Conservation (phyloP, 1,140 invertebrate species). For the Cotesia glomerata region DNA sequence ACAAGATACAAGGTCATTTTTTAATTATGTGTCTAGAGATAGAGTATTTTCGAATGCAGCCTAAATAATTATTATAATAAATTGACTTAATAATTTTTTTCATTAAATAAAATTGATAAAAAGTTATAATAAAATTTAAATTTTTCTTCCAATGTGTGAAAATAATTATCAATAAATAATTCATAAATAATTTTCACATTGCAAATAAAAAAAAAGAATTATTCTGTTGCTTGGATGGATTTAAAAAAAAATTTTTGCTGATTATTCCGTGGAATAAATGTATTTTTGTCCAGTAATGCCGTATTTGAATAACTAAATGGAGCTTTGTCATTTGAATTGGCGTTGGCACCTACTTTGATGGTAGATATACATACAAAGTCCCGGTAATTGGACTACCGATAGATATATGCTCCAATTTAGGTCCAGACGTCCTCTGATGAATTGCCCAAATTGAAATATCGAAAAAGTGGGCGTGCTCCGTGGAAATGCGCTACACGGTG, state of each 20-base stretch:
- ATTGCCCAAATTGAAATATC: slow-evolving; percentile 50
- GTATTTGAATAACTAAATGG: slow-evolving; percentile 59
- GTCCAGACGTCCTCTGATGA: slow-evolving; percentile 25
- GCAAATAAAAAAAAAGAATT: no score
- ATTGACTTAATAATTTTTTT: no score
- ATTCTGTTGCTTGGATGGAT: background rate
- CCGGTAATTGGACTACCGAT: slow-evolving; percentile 24
- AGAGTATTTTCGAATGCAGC: no score
- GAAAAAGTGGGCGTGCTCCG: slow-evolving; percentile 49
- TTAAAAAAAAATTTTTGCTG: background rate
- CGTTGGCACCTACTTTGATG: background rate
- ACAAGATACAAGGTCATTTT: no score
- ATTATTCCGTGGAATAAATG: no score
- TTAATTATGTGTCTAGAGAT: no score
- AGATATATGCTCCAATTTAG: slow-evolving; percentile 25
- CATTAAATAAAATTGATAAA: no score
- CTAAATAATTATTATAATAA: no score
- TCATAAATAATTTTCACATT: no score
- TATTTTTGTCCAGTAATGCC: slow-evolving; percentile 27
- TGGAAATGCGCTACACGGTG: slow-evolving; percentile 16
- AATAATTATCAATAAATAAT: no score
- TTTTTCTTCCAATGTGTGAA: no score
- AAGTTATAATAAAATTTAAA: no score
- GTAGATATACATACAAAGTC: background rate
- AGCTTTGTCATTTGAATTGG: background rate